These are phyloP conservation scores for Phalloptychus januarius DNA, from an alignment of 2,797 vertebrate species.

Conservation along the genomic window DNA sequence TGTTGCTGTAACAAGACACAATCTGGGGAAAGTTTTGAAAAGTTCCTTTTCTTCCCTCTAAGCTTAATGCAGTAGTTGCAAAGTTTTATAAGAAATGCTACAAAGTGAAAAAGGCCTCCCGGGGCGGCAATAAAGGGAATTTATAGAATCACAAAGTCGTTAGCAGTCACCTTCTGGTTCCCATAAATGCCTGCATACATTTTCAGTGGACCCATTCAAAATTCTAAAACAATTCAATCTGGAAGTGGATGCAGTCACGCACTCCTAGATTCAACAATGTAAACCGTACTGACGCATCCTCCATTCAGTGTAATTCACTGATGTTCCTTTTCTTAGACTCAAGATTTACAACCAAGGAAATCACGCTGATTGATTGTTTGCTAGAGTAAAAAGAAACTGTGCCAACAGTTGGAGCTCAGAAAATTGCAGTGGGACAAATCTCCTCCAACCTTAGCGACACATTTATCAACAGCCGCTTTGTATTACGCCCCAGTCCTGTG, in stretches of 20 bases:
- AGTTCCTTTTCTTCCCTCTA: neutral
- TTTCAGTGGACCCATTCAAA: neutral
- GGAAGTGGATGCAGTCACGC: neutral
- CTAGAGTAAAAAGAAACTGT: slow-evolving; percentile 25
- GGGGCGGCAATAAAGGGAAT: neutral
- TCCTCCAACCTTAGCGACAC: slow-evolving; percentile 30
- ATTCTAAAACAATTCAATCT: neutral
- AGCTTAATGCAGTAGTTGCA: neutral
- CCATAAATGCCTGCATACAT: neutral
- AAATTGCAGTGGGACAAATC: slow-evolving; percentile 31
- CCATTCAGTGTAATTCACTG: slow-evolving; percentile 30
- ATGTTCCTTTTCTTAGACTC: slow-evolving; percentile 10
- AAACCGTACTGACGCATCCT: neutral
- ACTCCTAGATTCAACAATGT: neutral
- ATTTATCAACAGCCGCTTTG: slow-evolving; percentile 50
- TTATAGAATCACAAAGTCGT: slow-evolving; percentile 1
- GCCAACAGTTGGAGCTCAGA: slow-evolving; percentile 44
- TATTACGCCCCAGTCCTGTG: slow-evolving; percentile 38
- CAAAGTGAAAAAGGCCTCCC: neutral
- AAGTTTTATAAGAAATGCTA: neutral
- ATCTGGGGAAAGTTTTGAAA: neutral
- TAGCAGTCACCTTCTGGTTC: neutral
- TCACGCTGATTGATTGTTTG: slow-evolving; percentile 40
- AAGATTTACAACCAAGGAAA: slow-evolving; percentile 23
- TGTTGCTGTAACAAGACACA: neutral